Conservation (phyloP, 2,888 invertebrate species). For the Homarus gammarus region DNA sequence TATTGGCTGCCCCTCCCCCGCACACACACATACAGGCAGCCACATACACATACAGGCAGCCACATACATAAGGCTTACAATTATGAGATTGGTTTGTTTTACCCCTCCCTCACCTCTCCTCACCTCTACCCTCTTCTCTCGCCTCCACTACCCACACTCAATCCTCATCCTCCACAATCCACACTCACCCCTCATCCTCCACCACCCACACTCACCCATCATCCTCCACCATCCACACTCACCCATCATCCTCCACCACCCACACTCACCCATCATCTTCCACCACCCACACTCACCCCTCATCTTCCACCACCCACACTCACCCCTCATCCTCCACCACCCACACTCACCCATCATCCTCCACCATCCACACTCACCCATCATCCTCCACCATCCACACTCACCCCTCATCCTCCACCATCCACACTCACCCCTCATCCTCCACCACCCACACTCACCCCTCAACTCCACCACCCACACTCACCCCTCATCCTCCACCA, state of each 20-base stretch:
- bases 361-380: neutral
- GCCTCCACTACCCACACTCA: neutral
- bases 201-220: neutral
- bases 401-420: neutral
- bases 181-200: neutral
- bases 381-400: too few relatives aligned
- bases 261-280: neutral
- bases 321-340: neutral
- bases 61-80: too few relatives aligned
- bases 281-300: neutral
- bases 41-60: too few relatives aligned
- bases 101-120: neutral
- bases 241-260: neutral
- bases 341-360: neutral
- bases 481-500: neutral
- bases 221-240: neutral
- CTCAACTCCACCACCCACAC: neutral
- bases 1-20: neutral
- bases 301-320: neutral
- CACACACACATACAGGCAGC: neutral
- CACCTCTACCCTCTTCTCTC: neutral
- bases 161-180: neutral
- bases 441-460: too few relatives aligned
- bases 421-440: neutral
- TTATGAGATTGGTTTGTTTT: neutral